A percentile compares a stretch with the other conserved stretches of the same genome.
Conservation (phyloP, 2,888 invertebrate species). For the Cryptocheilus praepositus region DNA sequence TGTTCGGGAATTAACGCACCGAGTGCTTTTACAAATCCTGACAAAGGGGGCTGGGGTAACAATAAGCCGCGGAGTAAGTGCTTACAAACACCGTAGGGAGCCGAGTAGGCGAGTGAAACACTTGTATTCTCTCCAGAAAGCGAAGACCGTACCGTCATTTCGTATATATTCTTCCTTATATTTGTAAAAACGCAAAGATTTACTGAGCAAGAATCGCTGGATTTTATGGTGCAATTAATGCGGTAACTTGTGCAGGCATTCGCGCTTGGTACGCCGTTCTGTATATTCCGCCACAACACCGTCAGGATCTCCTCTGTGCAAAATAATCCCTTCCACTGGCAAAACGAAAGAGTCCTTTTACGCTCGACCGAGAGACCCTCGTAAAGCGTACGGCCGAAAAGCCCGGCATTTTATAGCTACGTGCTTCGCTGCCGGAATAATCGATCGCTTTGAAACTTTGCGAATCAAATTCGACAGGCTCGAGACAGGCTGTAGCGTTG, state of each 20-base stretch:
- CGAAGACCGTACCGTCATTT: no score
- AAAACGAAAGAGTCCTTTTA: not conserved
- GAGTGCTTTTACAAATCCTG: slow-evolving; percentile 68
- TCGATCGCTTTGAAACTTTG: no score
- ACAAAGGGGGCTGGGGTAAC: slow-evolving; percentile 67
- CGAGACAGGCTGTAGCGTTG: no score
- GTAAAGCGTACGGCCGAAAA: not conserved
- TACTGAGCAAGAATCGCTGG: slow-evolving; percentile 4
- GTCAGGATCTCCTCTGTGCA: not conserved
- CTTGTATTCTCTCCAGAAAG: no score
- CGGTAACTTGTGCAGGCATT: slow-evolving; percentile 12
- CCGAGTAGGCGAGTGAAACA: slow-evolving; percentile 22
- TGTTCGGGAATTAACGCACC: slow-evolving; percentile 63
- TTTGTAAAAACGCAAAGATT: not conserved
- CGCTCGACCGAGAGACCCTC: not conserved
- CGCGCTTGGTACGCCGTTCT: slow-evolving; percentile 15
- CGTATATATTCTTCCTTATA: slow-evolving; percentile 8
- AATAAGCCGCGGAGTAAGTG: slow-evolving; percentile 67
- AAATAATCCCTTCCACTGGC: slow-evolving; percentile 3
- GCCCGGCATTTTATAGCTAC: no score
- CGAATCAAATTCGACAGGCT: no score
- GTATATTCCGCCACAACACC: not conserved
- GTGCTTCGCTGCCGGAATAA: no score
- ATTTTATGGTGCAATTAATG: no score
- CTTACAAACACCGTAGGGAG: slow-evolving; percentile 62